phyloP scores from a whole-genome alignment of 2,797 vertebrate genomes.

The Allochrocebus solatus region DNA sequence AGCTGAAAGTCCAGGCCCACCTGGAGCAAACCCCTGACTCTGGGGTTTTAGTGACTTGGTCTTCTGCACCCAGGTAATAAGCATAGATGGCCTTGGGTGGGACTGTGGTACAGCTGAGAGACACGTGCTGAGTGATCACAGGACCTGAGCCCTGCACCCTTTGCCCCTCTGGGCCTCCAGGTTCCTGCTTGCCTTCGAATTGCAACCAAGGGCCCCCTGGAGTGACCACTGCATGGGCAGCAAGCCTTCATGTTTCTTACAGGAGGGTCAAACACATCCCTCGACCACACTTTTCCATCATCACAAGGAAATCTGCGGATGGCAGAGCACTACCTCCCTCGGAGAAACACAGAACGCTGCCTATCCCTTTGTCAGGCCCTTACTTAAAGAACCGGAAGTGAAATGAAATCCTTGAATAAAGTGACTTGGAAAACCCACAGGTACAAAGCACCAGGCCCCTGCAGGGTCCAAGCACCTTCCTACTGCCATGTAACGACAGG shows the following conservation, averaged over 20 bases:
- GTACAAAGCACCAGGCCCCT: background rate
- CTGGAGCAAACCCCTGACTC: background rate
- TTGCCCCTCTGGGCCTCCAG: background rate
- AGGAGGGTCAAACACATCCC: background rate
- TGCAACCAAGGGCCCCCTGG: background rate
- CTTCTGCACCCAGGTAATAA: background rate
- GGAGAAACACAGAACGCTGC: background rate
- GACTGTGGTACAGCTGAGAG: background rate
- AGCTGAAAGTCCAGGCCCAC: background rate
- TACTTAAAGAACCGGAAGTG: background rate
- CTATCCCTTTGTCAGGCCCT: background rate
- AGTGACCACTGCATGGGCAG: accelerated
- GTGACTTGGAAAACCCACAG: background rate
- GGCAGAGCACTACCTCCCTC: background rate
- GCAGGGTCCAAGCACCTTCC: background rate
- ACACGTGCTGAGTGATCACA: background rate
- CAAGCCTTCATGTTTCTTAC: accelerated
- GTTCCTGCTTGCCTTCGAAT: background rate
- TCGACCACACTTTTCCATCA: background rate
- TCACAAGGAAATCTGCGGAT: background rate
- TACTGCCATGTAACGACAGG: background rate
- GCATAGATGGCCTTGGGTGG: background rate
- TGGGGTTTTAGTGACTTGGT: background rate
- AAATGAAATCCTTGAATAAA: background rate
- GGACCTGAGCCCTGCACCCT: accelerated